Conservation (phyloP, 2,797 vertebrate genomes). For the Pangasius krempfi region DNA sequence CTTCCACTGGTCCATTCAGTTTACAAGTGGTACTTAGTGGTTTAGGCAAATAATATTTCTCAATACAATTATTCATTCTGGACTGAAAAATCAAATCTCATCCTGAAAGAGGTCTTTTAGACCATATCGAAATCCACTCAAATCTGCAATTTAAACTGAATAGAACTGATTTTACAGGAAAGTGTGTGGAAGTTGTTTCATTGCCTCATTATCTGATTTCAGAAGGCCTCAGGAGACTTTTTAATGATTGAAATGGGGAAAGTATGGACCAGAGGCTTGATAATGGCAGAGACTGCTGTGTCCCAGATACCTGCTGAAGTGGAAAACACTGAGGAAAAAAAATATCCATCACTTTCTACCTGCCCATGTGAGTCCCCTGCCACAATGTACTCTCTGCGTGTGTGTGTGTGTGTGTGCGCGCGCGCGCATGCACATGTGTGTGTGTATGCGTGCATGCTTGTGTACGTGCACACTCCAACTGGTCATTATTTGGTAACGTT, state of each 20-base stretch:
- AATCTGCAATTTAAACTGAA: background rate
- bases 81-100: background rate
- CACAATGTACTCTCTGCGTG: background rate
- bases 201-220: constrained; percentile 37
- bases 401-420: constrained; percentile 1
- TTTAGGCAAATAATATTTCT: background rate
- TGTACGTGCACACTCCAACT: background rate
- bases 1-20: background rate
- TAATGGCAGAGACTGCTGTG: constrained; percentile 17
- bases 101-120: background rate
- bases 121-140: background rate
- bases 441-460: background rate
- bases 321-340: constrained; percentile 40
- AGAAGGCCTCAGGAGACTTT: constrained; percentile 11
- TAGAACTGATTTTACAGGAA: constrained; percentile 18
- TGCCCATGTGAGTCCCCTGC: constrained; percentile 10
- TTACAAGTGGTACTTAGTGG: background rate
- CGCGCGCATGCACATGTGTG: too few relatives aligned
- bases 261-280: constrained; percentile 28
- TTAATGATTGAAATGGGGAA: constrained; percentile 22
- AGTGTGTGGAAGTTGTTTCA: constrained; percentile 14
- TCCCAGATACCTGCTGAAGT: constrained; percentile 47
- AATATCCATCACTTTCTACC: constrained; percentile 41
- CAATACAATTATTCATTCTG: background rate
- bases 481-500: background rate